Evolutionary conservation across 2,888 invertebrate genomes (phyloP).

Genomic region (Cheilosia grossa): DNA sequence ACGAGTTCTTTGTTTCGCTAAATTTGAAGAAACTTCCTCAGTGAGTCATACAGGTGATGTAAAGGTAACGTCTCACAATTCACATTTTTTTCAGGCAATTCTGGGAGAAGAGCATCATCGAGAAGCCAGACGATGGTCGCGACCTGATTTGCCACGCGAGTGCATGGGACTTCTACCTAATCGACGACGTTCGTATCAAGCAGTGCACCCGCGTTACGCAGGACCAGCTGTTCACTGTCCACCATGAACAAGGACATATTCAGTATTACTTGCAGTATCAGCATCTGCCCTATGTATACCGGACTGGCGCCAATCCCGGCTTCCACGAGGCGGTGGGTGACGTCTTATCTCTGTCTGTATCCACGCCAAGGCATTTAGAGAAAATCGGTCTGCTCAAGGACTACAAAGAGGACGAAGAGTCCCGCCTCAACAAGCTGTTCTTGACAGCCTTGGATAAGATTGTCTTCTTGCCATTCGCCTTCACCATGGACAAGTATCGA

Average conservation of each 20-base stretch:
- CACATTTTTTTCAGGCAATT: conserved; percentile 84
- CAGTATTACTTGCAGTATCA: conserved; percentile 88
- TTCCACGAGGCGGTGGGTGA: conserved; percentile 92
- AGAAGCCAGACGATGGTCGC: conserved; percentile 88
- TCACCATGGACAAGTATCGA: conserved; percentile 88
- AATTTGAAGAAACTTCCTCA: conserved; percentile 91
- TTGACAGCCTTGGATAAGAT: conserved; percentile 88
- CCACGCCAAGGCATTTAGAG: conserved; percentile 88
- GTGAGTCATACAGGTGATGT: conserved; percentile 68
- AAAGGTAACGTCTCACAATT: neutral
- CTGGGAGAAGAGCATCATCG: conserved; percentile 93
- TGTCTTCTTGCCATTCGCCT: conserved; percentile 88
- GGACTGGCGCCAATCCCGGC: conserved; percentile 86
- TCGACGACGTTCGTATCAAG: conserved; percentile 90
- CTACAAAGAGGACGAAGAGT: conserved; percentile 86
- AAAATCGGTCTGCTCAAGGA: conserved; percentile 87
- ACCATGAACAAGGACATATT: conserved; percentile 89
- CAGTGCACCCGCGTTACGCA: conserved; percentile 86
- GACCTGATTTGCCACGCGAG: conserved; percentile 94
- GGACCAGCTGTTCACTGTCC: conserved; percentile 85
- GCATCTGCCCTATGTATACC: conserved; percentile 85
- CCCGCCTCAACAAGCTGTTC: conserved; percentile 88
- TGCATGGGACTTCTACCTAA: conserved; percentile 94
- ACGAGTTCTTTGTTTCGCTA: conserved; percentile 93
- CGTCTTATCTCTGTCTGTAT: conserved; percentile 88